Conservation (phyloP, 2,113 vertebrate species). For the Eretmochelys imbricata region DNA sequence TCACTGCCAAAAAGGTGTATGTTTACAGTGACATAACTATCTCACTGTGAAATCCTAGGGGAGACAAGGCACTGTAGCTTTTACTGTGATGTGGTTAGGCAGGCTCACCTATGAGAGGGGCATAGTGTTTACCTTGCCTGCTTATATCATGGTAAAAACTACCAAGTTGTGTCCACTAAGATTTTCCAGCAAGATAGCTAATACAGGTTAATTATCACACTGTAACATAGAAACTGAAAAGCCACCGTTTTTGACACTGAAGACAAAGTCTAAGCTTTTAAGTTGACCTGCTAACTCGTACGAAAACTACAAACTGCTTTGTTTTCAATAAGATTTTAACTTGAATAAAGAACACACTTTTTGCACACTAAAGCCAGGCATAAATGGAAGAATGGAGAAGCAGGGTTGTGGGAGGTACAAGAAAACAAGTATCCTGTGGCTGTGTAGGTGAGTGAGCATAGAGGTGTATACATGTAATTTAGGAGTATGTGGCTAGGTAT, state of each 20-base stretch:
- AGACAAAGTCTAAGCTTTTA: neutral
- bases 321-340: neutral
- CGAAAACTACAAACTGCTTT: neutral
- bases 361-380: neutral
- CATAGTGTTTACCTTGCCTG: neutral
- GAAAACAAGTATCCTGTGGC: neutral
- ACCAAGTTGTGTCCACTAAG: neutral
- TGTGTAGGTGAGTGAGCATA: neutral
- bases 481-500: neutral
- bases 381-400: neutral
- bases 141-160: neutral
- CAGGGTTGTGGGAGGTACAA: neutral
- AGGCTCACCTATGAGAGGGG: neutral
- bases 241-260: neutral
- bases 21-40: neutral
- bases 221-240: neutral
- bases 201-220: neutral
- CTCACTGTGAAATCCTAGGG: neutral
- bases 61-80: neutral
- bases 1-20: neutral
- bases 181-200: neutral
- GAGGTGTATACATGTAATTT: neutral
- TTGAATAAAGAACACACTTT: neutral
- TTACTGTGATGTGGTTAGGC: neutral
- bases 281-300: neutral